Conservation (phyloP, 2,888 invertebrate species). For the Mellilla xanthometata region DNA sequence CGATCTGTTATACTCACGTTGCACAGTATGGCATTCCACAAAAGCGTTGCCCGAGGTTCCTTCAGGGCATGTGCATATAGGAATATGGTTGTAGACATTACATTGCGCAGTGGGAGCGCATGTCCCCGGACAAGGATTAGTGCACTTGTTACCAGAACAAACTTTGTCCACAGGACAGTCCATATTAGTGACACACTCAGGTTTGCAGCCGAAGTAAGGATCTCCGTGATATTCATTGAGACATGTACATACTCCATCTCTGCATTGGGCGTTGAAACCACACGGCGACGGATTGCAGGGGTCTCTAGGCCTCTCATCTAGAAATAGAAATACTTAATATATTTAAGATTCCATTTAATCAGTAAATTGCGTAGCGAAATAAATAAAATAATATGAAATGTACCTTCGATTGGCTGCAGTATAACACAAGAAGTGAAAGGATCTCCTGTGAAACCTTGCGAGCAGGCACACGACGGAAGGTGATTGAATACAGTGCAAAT, state of each 20-base stretch:
- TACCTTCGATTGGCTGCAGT: conserved; percentile 71
- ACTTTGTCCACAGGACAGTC: conserved; percentile 87
- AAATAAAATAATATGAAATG: neutral
- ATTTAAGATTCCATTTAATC: no score
- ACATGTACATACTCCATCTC: conserved; percentile 86
- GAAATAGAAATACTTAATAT: conserved; percentile 34
- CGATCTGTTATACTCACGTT: conserved; percentile 76
- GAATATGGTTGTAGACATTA: conserved; percentile 85
- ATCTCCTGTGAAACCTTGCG: conserved; percentile 88
- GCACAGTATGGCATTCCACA: conserved; percentile 82
- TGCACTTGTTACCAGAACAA: conserved; percentile 88
- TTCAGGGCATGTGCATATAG: conserved; percentile 85
- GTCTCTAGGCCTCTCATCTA: conserved; percentile 71
- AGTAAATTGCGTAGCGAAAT: no score
- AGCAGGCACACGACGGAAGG: conserved; percentile 86
- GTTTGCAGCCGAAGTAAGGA: conserved; percentile 88
- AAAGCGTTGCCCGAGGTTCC: conserved; percentile 88
- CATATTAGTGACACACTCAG: conserved; percentile 89
- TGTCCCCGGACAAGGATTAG: conserved; percentile 88
- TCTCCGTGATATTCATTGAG: conserved; percentile 88
- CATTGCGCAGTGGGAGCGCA: conserved; percentile 85
- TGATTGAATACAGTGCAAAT: conserved; percentile 86
- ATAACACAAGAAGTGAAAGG: conserved; percentile 86
- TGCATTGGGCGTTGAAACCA: conserved; percentile 85
- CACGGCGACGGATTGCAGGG: conserved; percentile 90